These are phyloP conservation scores for Enteromius treurensis DNA, from an alignment of 2,797 vertebrate species.

Conservation along the genomic window DNA sequence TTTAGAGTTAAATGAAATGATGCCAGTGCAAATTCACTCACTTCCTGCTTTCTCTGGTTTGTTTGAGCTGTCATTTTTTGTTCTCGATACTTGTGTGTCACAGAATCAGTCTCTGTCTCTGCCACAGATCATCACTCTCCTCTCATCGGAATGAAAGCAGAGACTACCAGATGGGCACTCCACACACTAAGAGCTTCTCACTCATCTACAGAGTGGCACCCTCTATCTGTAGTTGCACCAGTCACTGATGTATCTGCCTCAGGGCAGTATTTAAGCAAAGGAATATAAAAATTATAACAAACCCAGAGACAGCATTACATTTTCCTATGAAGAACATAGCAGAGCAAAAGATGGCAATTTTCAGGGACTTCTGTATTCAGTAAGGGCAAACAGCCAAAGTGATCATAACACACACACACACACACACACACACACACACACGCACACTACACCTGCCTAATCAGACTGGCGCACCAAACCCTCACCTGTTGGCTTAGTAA, in stretches of 20 bases:
- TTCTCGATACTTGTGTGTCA: conserved; percentile 33
- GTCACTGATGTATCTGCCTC: conserved; percentile 22
- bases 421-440: not conserved
- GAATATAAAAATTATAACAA: not conserved
- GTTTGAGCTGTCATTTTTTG: conserved; percentile 20
- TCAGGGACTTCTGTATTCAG: conserved; percentile 4
- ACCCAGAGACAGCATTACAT: not conserved
- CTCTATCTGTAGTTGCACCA: conserved; percentile 27
- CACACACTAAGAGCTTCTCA: conserved; percentile 44
- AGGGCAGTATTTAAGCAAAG: conserved; percentile 12
- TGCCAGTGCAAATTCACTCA: conserved; percentile 18
- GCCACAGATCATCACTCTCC: conserved; percentile 46
- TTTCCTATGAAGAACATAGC: not conserved
- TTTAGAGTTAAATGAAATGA: not conserved
- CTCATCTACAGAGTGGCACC: conserved; percentile 43
- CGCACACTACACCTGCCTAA: conserved; percentile 27
- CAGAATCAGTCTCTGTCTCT: conserved; percentile 36
- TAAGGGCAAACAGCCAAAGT: conserved; percentile 26
- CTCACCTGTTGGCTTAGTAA: conserved; percentile 19
- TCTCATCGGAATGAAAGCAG: conserved; percentile 47
- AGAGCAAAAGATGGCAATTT: not conserved
- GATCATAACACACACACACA: not conserved
- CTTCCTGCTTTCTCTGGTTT: conserved; percentile 30
- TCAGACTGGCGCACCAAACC: conserved; percentile 10
- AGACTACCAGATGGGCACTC: conserved; percentile 51